Base-by-base conservation (phyloP, 2,888 invertebrate species). In the Agrochola lota region DNA sequence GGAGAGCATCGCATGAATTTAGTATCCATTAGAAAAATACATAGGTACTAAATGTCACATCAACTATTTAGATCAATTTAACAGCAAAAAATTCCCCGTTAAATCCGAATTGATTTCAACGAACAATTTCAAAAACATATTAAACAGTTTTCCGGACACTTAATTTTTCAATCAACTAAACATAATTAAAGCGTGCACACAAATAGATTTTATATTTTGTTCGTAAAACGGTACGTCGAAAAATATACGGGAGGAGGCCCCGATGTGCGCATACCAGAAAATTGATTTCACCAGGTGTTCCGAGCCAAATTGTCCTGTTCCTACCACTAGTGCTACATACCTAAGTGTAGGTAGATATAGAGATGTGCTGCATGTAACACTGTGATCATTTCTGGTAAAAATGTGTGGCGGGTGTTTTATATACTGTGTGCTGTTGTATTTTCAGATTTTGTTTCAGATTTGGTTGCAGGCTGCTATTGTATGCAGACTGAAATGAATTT, bases 201-300 rank as follows among this genome's bases (percentile, higher is more conserved):
- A 84, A 84, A 75, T 71, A 78, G 52, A 59, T 84, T 80, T 74
- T 69, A 77, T 71, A 71, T 75, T 71, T 80, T 55, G 62, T 77
- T 52, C 30, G 80, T 63, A 71, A 70, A 74, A 74, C 11, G 23
- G 77, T 57, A 30, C 70, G 35, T 67, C 23, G n/a, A 55, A 66
- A 66, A 77, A 78, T 71, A 72, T 60, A 69, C 43, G 59, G 68
- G n/a, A 20, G 35, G 43, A 40, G 35, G n/a, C 81, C 76, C 77
- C 90, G 85, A 72, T 92, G 89, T 84, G 84, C 90, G 89, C 87
- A 78, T 72, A 92, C 89, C 92, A 92, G 92, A 92, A 92, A 92
- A 93, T 93, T 92, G 92, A 91, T 92, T 93, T 92, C 87, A 87
- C 86, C 92, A 93, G 92, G 92, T 92, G 92, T 87, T 87, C 87